These are phyloP conservation scores for Chrysochloris asiatica DNA, from an alignment of 2,113 vertebrate genomes.

Conservation along the genomic window DNA sequence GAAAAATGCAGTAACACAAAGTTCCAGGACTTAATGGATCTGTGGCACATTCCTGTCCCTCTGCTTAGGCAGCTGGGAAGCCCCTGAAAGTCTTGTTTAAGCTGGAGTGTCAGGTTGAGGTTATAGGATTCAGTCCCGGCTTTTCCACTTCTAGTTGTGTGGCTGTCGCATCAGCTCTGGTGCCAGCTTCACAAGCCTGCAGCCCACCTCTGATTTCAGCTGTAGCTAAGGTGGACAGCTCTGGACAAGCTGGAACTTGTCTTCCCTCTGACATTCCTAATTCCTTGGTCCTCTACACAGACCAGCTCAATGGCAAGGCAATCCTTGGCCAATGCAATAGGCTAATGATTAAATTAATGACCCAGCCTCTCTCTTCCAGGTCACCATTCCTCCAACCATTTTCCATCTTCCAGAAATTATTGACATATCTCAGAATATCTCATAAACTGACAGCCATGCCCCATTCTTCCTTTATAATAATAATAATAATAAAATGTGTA, in stretches of 20 bases:
- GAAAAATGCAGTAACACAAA: not conserved
- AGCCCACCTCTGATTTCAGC: not conserved
- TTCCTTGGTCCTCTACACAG: not conserved
- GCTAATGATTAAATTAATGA: not conserved
- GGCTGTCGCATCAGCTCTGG: not conserved
- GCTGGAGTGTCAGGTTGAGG: not conserved
- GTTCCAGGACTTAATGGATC: not conserved
- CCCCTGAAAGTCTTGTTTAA: not conserved
- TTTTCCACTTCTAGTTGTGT: not conserved
- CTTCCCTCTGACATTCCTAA: too few species aligned
- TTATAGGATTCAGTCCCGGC: not conserved
- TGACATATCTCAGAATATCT: not conserved
- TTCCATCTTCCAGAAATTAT: not conserved
- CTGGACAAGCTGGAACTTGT: not conserved
- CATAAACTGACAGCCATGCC: not conserved
- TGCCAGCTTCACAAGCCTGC: not conserved
- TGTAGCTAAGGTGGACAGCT: not conserved
- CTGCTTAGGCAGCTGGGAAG: not conserved
- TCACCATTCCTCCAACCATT: not conserved
- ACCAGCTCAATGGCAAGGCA: not conserved
- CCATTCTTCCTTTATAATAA: too few species aligned
- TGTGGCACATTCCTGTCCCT: not conserved
- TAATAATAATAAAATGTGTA: too few species aligned
- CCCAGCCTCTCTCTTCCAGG: not conserved
- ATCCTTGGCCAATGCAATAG: accelerated